These are phyloP conservation scores for Flexamia atlantica DNA, from an alignment of 2,888 invertebrate genomes.

Conservation along the genomic window DNA sequence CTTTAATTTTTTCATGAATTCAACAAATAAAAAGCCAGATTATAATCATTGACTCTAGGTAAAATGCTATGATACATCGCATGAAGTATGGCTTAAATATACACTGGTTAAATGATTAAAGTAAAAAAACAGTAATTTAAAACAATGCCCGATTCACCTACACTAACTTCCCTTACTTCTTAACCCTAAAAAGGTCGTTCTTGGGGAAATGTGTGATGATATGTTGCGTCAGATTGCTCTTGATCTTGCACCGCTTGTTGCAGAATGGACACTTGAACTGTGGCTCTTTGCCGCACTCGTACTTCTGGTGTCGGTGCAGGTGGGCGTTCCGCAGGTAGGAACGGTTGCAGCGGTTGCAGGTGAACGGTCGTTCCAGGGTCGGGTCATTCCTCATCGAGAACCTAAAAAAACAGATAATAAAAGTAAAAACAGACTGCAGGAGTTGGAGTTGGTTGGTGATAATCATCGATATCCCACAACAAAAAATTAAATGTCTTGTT, in stretches of 20 bases:
- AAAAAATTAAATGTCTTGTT: no score
- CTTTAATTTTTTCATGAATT: no score
- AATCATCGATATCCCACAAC: no score
- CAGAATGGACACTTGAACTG: slow-evolving; percentile 73
- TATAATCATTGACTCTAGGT: no score
- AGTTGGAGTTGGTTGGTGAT: no score
- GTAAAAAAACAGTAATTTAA: no score
- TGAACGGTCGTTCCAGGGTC: slow-evolving; percentile 48
- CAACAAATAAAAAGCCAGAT: no score
- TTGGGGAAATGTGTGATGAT: slow-evolving; percentile 61
- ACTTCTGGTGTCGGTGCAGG: slow-evolving; percentile 72
- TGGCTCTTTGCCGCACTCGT: slow-evolving; percentile 73
- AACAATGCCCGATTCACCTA: neutral
- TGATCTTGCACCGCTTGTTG: slow-evolving; percentile 64
- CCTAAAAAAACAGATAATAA: no score
- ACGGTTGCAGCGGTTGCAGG: slow-evolving; percentile 50
- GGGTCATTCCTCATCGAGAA: slow-evolving; percentile 54
- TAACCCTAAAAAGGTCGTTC: slow-evolving; percentile 59
- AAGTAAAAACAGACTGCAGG: no score
- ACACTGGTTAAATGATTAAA: no score
- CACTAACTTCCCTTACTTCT: slow-evolving; percentile 10
- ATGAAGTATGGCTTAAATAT: no score
- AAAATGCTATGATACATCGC: no score
- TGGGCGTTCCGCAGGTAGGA: slow-evolving; percentile 56
- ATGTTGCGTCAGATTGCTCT: slow-evolving; percentile 61